Percentiles rank a stretch among this genome's conserved stretches.
phyloP scores from a whole-genome alignment of 2,797 vertebrate genomes.

The Harpagifer antarcticus region DNA sequence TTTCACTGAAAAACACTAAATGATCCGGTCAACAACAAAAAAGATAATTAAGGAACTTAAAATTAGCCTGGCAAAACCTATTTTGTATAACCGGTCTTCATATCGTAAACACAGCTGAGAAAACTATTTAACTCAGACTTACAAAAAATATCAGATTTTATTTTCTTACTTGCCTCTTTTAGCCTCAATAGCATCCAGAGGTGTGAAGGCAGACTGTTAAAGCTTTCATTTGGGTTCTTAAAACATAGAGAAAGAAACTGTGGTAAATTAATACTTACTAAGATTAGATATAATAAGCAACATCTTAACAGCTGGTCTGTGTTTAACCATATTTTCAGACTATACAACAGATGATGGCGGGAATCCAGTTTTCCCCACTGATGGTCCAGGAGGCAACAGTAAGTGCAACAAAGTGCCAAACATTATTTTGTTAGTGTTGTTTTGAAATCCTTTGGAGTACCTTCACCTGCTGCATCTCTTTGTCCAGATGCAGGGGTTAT shows the following conservation, averaged over 20 bases:
- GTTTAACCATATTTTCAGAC: constrained; percentile 60
- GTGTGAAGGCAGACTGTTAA: neutral
- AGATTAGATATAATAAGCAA: neutral
- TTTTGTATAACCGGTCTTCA: too few species aligned
- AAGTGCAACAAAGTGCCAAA: constrained; percentile 30
- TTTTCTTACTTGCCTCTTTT: too few species aligned
- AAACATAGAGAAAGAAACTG: neutral
- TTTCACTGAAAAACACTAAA: too few species aligned
- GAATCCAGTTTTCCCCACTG: constrained; percentile 72
- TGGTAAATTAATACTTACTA: neutral
- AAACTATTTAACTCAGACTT: too few species aligned
- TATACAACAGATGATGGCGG: constrained; percentile 69
- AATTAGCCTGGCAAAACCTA: too few species aligned
- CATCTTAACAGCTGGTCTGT: constrained; percentile 14
- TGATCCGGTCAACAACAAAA: too few species aligned
- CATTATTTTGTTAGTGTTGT: neutral
- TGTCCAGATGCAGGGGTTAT: constrained; percentile 59
- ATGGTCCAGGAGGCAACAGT: constrained; percentile 42
- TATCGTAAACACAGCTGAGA: too few species aligned
- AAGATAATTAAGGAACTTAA: too few species aligned
- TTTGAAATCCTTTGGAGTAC: neutral
- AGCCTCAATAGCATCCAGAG: too few species aligned
- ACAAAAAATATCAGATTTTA: too few species aligned
- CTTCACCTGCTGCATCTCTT: neutral
- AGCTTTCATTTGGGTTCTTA: neutral